These are phyloP conservation scores for Synaphobranchus kaupii DNA, from an alignment of 2,797 vertebrate genomes.

Conservation along the genomic window DNA sequence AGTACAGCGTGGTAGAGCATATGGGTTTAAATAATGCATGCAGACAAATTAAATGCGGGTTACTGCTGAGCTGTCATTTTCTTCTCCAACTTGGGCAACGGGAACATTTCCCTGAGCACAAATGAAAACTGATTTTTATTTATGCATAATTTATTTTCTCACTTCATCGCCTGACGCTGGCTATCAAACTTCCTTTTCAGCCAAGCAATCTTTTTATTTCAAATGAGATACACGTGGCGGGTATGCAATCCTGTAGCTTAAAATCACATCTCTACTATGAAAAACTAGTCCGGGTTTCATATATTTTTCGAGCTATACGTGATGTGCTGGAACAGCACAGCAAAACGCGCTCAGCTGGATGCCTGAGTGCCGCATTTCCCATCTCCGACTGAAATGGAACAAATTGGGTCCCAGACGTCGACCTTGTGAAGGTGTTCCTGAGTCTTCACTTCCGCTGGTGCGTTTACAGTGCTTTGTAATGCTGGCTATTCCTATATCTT, in stretches of 20 bases:
- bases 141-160: not conserved
- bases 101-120: not conserved
- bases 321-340: not conserved
- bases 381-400: not conserved
- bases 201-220: not conserved
- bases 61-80: not conserved
- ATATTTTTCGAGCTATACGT: not conserved
- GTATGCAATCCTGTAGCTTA: not conserved
- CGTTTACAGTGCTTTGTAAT: not conserved
- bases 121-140: conserved; percentile 12
- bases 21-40: not conserved
- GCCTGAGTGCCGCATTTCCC: not conserved
- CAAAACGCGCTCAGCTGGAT: not conserved
- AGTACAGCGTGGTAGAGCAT: not conserved
- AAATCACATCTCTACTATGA: not conserved
- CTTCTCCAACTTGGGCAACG: not conserved
- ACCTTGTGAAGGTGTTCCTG: not conserved
- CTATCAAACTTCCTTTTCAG: not conserved
- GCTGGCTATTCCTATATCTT: not conserved
- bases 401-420: not conserved
- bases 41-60: not conserved
- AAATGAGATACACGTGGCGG: not conserved
- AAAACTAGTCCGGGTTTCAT: not conserved
- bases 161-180: not conserved
- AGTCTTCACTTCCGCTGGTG: not conserved